Evolutionary conservation across 2,797 vertebrate species (phyloP).

Genomic region (Allobates femoralis): DNA sequence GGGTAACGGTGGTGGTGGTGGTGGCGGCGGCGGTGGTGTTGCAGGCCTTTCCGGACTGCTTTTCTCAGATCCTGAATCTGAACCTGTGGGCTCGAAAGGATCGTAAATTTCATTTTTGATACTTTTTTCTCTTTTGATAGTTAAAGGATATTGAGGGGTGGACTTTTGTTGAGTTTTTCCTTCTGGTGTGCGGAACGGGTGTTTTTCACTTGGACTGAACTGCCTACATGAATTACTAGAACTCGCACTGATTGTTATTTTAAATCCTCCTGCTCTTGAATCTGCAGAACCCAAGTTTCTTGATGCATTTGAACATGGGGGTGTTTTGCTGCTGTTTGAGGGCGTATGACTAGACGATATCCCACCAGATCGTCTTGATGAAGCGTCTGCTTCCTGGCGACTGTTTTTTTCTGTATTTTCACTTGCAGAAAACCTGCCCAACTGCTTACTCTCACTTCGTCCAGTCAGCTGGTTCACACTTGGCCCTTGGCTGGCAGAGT

Average conservation of each 20-base stretch:
- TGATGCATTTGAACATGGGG: conserved; percentile 68
- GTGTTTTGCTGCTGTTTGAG: conserved; percentile 55
- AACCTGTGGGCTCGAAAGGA: conserved; percentile 94
- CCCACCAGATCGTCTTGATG: conserved; percentile 55
- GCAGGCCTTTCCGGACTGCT: conserved; percentile 77
- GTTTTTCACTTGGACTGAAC: conserved; percentile 74
- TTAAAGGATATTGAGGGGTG: conserved; percentile 68
- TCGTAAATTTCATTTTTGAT: conserved; percentile 89
- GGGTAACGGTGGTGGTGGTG: conserved; percentile 21
- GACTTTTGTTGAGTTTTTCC: conserved; percentile 76
- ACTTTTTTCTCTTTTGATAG: conserved; percentile 75
- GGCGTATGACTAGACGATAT: conserved; percentile 62
- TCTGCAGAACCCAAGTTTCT: conserved; percentile 75
- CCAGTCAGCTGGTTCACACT: conserved; percentile 86
- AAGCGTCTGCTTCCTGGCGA: conserved; percentile 70
- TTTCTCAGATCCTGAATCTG: conserved; percentile 84
- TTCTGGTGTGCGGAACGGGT: conserved; percentile 74
- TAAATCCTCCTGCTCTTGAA: conserved; percentile 89
- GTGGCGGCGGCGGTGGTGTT: conserved; percentile 4
- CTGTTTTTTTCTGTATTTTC: conserved; percentile 74
- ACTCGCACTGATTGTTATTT: conserved; percentile 90
- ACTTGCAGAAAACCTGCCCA: conserved; percentile 64
- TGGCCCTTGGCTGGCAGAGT: conserved; percentile 71
- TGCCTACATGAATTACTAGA: conserved; percentile 79
- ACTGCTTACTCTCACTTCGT: conserved; percentile 74